Percentiles rank a stretch among this genome's conserved stretches.
Evolutionary conservation across 2,113 vertebrate species (phyloP).

Genomic region (Eudyptes chrysolophus): DNA sequence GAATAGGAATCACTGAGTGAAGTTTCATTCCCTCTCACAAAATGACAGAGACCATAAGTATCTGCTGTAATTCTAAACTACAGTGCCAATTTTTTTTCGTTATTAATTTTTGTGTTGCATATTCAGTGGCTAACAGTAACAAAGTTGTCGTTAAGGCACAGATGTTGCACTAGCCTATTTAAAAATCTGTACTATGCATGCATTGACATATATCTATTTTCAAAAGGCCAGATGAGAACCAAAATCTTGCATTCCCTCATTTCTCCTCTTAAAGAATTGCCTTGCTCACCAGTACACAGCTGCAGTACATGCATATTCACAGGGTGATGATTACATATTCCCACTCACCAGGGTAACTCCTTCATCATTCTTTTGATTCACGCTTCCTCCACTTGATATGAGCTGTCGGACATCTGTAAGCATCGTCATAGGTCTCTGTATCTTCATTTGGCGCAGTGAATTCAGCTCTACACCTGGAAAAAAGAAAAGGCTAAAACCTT

Average conservation of each 20-base stretch:
- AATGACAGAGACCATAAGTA: neutral
- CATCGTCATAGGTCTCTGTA: constrained; percentile 84
- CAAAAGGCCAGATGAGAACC: neutral
- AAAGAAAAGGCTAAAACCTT: neutral
- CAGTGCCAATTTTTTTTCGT: neutral
- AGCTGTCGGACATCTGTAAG: constrained; percentile 86
- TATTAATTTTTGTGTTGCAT: neutral
- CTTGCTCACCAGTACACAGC: neutral
- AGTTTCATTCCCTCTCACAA: neutral
- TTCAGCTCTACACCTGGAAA: constrained; percentile 84
- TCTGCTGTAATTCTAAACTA: neutral
- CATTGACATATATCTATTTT: neutral
- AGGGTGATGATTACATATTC: neutral
- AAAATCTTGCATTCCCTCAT: neutral
- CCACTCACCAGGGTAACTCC: constrained; percentile 89
- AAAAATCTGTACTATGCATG: neutral
- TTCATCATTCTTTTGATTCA: constrained; percentile 86
- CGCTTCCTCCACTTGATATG: constrained; percentile 75
- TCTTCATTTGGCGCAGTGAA: constrained; percentile 84
- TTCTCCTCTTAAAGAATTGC: neutral
- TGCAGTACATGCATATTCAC: neutral
- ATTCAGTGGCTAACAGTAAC: neutral
- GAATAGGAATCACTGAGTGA: neutral
- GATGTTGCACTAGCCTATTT: neutral
- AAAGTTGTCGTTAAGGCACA: neutral